Evolutionary conservation across 1,140 invertebrate species (phyloP), one percentile per base, ranked within the genome.

Genomic region (Drosophila micromelanica): DNA sequence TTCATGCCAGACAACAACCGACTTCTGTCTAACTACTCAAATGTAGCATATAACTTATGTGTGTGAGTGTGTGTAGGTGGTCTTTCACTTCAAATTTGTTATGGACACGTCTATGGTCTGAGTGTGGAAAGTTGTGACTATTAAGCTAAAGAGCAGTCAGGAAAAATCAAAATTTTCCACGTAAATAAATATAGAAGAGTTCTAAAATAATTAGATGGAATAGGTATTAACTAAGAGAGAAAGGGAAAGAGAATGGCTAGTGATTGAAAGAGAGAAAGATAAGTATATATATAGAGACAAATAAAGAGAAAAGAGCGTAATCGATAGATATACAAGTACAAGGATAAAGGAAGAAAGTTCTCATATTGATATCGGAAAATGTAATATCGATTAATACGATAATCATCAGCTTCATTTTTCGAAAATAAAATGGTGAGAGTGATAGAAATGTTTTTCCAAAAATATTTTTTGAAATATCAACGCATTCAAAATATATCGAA

Each of bases 31-130:
- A 48, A 11, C 17, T 8, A 9, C 13, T 38, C 15, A 45, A 13
- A 40, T 13, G 4, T 13, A 5, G 12, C 5, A 40, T n/a, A 40
- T 40, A 40, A 40, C 38, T 40, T 23, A 20, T 20, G 20, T 49
- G 46, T 35, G 30, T 15, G 49, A 15, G 30, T 9, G 27, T 35
- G 49, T 32, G 49, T 57, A 54, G 45, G 62, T 52, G 69, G 62
- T 67, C 54, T 67, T 52, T 65, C 62, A 64, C 69, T 67, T 27
- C 38, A 72, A 57, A 72, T 72, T 67, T 13, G 46, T 57, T 49
- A 17, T 37, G 61, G 13, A 57, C 68, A 71, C 35, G 68, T 64
- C 37, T 40, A 6, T 48, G 20, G 20, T 12, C 17, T 23, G 5
- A 20, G 9, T 27, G 42, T 46, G 43, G 43, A 60, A 60, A 46